Evolutionary conservation across 2,113 vertebrate species (phyloP).

Genomic region (Serranochromis macrocephalus): DNA sequence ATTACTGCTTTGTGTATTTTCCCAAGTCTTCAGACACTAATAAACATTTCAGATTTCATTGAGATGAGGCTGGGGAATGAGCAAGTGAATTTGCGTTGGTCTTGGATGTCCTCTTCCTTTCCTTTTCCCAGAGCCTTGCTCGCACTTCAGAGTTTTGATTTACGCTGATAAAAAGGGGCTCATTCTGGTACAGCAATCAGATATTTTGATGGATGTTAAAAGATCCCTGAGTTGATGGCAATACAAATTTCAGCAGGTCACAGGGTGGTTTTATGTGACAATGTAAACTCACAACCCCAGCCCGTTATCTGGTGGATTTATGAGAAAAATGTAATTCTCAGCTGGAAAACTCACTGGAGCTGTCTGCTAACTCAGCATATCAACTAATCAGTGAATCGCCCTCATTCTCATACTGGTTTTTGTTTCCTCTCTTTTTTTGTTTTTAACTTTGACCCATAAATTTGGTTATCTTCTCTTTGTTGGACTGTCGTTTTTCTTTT

Average conservation of each 20-base stretch:
- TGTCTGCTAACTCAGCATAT: not conserved
- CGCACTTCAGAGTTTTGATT: not conserved
- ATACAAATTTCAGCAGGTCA: not conserved
- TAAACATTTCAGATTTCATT: not conserved
- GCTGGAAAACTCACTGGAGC: not conserved
- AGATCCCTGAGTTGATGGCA: not conserved
- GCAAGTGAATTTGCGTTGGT: not conserved
- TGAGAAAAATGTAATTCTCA: not conserved
- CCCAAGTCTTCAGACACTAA: not conserved
- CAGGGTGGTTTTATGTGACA: not conserved
- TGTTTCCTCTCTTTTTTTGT: not conserved
- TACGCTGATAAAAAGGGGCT: not conserved
- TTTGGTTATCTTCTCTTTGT: not conserved
- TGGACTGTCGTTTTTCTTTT: not conserved
- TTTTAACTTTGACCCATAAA: not conserved
- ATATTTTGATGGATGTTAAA: not conserved
- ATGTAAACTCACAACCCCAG: not conserved
- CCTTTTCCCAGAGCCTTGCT: not conserved
- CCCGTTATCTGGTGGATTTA: not conserved
- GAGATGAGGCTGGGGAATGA: not conserved
- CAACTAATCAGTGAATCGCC: not conserved
- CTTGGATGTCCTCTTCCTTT: not conserved
- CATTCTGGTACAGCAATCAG: not conserved
- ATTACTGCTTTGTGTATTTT: not conserved
- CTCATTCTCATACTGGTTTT: not conserved